Evolutionary conservation across 2,888 invertebrate species (phyloP), one percentile per base, ranked within the genome.

Genomic region (Drosophila ochracea): DNA sequence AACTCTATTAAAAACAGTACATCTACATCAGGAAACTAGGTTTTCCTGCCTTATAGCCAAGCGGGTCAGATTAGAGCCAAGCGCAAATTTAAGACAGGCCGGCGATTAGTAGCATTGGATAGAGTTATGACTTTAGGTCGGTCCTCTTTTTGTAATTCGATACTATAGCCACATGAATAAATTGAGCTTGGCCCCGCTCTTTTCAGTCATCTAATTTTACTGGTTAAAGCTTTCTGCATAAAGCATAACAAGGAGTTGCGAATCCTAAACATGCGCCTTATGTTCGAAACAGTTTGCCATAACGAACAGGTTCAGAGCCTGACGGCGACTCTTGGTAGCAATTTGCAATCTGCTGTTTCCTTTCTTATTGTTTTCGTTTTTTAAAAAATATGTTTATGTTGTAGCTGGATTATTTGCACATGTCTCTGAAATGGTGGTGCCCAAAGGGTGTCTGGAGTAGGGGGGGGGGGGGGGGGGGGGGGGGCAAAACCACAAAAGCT

Each of bases 311-410:
- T 25, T 16, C 52, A n/a, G 31, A 37, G 33, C 55, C 52, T 25
- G 41, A 25, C 47, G 33, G 31, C 52, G 52, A 41, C 65, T 37
- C 62, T 54, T 39, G 60, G 64, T 68, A 76, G 41, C 84, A 85
- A 78, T 80, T 80, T 72, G 78, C 85, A 85, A 85, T 82, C 70
- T 85, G 89, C 63, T 87, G 70, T 76, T 73, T 67, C 53, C 31
- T 53, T 39, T 50, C 37, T 13, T 11, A 4, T 47, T 61, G 35
- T 2, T 30, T 49, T 35, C 4, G 3, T 41, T 52, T 53, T 59
- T 25, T 19, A 19, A 10, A 25, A 60, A 78, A 77, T 78, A 69
- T 33, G 19, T 67, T 66, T 25, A 61, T 77, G 75, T 60, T 80
- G 76, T 73, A 76, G 35, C 58, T 58, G 54, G 63, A 54, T 64